Base-by-base conservation (phyloP, 53 echinoderm and acorn worm genomes). In the Hippasteria phrygiana region DNA sequence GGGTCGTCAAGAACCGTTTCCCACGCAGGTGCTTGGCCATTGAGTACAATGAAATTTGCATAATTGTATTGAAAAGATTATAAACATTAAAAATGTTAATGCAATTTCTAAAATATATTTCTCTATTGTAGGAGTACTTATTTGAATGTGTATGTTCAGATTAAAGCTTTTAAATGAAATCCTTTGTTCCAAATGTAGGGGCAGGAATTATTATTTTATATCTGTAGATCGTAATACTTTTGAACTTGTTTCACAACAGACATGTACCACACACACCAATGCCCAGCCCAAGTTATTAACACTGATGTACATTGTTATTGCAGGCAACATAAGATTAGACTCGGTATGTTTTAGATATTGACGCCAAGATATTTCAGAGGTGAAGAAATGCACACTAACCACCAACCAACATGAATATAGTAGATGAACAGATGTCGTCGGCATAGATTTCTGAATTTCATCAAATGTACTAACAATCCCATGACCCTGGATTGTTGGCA, bases 401-500 rank as follows among this genome's bases (percentile, higher is more conserved):
- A 59, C 59, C 59, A 59, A 17, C 59, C 59, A 22, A 24, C 59
- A 54, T 54, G 14, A 18, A 16, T n/a, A 12, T 59, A 0, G 7
- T 59, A 24, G 46, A 18, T 59, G 3, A 59, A 9, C 59, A 59
- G 8, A 17, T 59, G 26, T 18, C 8, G 24, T 9, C 3, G 8
- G 26, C 22, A 22, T 22, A 3, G 22, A 8, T 24, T 0, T 59
- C 22, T n/a, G n/a, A n/a, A n/a, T n/a, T 24, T 40, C 59, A 9
- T 18, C 13, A 16, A 22, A 12, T 81, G 81, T 63, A 51, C 85
- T 85, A 85, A 50, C 85, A 85, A 70, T 85, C 46, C 46, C 85
- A 67, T 85, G 85, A 36, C 39, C 6, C 85, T 85, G 85, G 85
- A 85, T 85, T 85, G 64, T 85, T 63, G 69, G 34, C 69, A 67